phyloP scores from a whole-genome alignment of 2,797 vertebrate genomes.

The Holocentrus rufus region DNA sequence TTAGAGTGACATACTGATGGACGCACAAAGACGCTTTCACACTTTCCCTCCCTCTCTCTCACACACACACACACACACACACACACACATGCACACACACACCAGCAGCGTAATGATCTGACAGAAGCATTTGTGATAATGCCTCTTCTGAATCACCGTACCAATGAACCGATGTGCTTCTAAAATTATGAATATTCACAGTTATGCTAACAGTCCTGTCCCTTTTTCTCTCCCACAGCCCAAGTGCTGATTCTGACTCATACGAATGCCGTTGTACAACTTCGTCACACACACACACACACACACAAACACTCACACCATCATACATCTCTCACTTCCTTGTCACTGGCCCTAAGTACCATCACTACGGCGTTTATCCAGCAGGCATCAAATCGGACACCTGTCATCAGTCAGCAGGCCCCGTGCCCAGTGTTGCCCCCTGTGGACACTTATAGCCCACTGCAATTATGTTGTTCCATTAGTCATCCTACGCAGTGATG shows the following conservation, averaged over 20 bases:
- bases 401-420: constrained; percentile 71
- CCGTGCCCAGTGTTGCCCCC: constrained; percentile 66
- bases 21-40: not conserved
- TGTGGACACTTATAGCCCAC: constrained; percentile 70
- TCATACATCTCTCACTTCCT: constrained; percentile 52
- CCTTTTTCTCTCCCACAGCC: constrained; percentile 58
- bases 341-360: constrained; percentile 39
- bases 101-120: constrained; percentile 34
- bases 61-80: constrained; percentile 21
- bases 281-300: constrained; percentile 40
- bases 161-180: constrained; percentile 59
- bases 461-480: constrained; percentile 75
- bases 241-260: constrained; percentile 73
- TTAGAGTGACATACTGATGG: constrained; percentile 18
- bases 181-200: constrained; percentile 76
- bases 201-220: constrained; percentile 71
- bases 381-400: constrained; percentile 71
- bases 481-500: constrained; percentile 73
- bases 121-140: constrained; percentile 56
- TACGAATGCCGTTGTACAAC: constrained; percentile 58
- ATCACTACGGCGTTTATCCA: constrained; percentile 45
- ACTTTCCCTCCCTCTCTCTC: not conserved
- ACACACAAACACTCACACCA: constrained; percentile 7
- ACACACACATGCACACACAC: constrained; percentile 9
- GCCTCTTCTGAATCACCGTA: constrained; percentile 60